Conservation (phyloP, 1,140 invertebrate genomes). For the Drosophila lini region DNA sequence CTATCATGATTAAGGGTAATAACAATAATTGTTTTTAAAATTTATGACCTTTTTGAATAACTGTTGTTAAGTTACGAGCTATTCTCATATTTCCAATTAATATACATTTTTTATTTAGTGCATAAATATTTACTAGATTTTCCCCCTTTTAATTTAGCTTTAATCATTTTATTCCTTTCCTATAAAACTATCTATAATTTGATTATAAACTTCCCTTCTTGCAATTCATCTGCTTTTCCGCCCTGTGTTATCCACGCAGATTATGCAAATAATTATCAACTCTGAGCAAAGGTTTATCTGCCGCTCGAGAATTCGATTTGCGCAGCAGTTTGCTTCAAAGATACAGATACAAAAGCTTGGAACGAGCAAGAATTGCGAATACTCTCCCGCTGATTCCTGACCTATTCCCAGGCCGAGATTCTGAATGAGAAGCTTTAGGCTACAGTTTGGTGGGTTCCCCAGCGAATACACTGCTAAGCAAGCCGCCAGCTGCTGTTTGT, state of each 20-base stretch:
- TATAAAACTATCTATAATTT: too few species aligned
- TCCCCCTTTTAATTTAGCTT: not conserved
- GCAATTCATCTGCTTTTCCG: not conserved
- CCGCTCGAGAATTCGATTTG: slow-evolving; percentile 44
- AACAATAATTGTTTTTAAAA: too few species aligned
- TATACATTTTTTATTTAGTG: not conserved
- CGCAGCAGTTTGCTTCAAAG: slow-evolving; percentile 49
- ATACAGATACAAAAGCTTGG: not conserved
- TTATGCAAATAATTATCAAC: slow-evolving; percentile 28
- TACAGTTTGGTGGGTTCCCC: not conserved
- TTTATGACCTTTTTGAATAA: too few species aligned
- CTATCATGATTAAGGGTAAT: too few species aligned
- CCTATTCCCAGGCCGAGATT: slow-evolving; percentile 17
- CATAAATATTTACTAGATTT: not conserved
- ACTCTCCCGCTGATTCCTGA: slow-evolving; percentile 35
- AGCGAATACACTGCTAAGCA: slow-evolving; percentile 9
- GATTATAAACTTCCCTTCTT: not conserved
- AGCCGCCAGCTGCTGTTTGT: slow-evolving; percentile 32
- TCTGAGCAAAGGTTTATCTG: slow-evolving; percentile 5
- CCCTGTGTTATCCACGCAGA: slow-evolving; percentile 3
- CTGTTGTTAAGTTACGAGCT: too few species aligned
- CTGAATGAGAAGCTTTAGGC: slow-evolving; percentile 16
- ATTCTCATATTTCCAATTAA: not conserved
- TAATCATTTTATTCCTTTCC: not conserved
- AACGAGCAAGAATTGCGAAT: slow-evolving; percentile 11